Evolutionary conservation across 2,888 invertebrate genomes (phyloP).

Genomic region (Pachydiplax longipennis): DNA sequence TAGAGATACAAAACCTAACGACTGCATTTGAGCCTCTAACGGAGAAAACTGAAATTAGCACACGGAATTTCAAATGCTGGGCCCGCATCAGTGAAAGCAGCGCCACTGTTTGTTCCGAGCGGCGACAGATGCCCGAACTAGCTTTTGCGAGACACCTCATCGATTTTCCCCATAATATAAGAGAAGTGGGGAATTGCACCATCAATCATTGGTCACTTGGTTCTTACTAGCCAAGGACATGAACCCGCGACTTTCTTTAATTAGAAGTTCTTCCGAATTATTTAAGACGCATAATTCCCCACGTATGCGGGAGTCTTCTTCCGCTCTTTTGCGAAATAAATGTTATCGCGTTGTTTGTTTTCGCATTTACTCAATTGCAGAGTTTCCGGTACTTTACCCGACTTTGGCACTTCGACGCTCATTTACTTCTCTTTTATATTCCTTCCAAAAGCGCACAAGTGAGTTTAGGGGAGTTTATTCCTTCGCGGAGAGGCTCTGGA

Average conservation of each 20-base stretch:
- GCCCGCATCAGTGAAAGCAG: background rate
- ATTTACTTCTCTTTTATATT: too few relatives aligned
- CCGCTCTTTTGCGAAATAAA: too few relatives aligned
- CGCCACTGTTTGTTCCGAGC: background rate
- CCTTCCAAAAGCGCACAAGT: too few relatives aligned
- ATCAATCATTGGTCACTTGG: constrained; percentile 18
- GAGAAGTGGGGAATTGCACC: background rate
- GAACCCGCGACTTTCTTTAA: background rate
- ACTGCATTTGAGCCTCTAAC: background rate
- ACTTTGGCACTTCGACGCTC: too few relatives aligned
- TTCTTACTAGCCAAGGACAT: background rate
- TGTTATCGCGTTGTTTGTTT: too few relatives aligned
- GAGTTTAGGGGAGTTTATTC: too few relatives aligned
- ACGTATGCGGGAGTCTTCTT: too few relatives aligned
- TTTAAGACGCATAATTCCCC: too few relatives aligned
- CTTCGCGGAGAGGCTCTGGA: too few relatives aligned
- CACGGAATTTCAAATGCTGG: background rate
- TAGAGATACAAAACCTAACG: background rate
- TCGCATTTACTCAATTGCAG: too few relatives aligned
- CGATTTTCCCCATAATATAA: background rate
- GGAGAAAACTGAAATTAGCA: background rate
- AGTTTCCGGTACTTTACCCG: too few relatives aligned
- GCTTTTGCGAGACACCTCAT: background rate
- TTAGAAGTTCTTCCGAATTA: too few relatives aligned
- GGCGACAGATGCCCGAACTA: background rate